Evolutionary conservation across 2,113 vertebrate species (phyloP).

Genomic region (Struthidea cinerea): DNA sequence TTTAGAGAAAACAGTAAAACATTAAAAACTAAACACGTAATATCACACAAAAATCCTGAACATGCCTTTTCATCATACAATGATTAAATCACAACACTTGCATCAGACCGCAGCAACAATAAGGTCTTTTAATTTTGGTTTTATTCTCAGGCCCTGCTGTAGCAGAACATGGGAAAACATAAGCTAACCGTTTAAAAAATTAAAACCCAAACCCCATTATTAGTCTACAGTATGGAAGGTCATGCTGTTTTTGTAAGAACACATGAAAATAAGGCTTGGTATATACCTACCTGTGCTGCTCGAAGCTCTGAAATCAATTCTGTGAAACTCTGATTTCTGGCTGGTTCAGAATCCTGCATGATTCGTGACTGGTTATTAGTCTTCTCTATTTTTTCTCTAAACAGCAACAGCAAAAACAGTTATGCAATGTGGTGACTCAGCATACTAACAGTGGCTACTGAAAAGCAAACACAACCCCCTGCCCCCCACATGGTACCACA

Average conservation of each 20-base stretch:
- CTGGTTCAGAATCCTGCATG: conserved; percentile 46
- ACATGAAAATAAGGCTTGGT: not conserved
- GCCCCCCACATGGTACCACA: not conserved
- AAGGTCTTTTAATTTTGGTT: not conserved
- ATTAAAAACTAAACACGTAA: not conserved
- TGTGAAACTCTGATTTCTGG: conserved; percentile 69
- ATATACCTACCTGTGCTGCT: conserved; percentile 72
- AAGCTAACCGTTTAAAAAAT: not conserved
- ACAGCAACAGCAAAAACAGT: conserved; percentile 13
- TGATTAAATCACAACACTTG: not conserved
- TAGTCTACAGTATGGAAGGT: not conserved
- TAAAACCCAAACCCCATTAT: not conserved
- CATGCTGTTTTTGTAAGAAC: not conserved
- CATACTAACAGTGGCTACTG: not conserved
- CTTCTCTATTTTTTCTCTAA: conserved; percentile 80
- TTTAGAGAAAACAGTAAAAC: not conserved
- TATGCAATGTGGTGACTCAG: not conserved
- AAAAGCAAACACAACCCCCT: not conserved
- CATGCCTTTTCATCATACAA: not conserved
- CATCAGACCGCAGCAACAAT: not conserved
- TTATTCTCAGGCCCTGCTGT: not conserved
- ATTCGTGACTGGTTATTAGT: conserved; percentile 41
- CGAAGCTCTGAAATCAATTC: conserved; percentile 80
- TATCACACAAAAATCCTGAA: not conserved
- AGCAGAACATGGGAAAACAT: not conserved